phyloP scores from a whole-genome alignment of 2,888 invertebrate species.

The Toxonevra muliebris region DNA sequence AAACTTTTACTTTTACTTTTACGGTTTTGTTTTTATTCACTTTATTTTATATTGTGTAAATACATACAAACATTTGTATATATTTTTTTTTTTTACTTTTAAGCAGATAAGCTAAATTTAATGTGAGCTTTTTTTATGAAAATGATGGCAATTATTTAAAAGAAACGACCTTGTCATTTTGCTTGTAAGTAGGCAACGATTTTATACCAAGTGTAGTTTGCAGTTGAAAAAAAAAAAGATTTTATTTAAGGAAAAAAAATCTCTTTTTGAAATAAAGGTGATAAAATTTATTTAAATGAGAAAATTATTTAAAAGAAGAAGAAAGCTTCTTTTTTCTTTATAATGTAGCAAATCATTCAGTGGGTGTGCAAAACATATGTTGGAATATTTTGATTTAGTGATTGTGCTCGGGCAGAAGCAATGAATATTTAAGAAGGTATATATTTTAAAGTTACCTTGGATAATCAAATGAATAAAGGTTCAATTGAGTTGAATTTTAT shows the following conservation, averaged over 20 bases:
- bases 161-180: constrained; percentile 36
- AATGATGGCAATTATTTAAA: constrained; percentile 42
- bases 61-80: neutral
- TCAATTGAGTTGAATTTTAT: too few species aligned
- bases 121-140: constrained; percentile 36
- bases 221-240: neutral
- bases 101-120: constrained; percentile 36
- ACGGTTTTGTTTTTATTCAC: neutral
- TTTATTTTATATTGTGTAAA: constrained; percentile 9
- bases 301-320: constrained; percentile 7
- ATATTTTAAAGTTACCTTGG: too few species aligned
- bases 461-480: too few species aligned
- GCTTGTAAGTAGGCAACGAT: neutral
- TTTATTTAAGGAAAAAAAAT: too few species aligned
- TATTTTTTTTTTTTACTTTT: constrained; percentile 1
- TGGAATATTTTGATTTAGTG: too few species aligned
- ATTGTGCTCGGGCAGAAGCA: too few species aligned
- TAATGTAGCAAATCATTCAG: too few species aligned
- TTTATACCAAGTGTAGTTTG: neutral
- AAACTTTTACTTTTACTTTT: constrained; percentile 6
- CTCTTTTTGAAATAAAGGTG: constrained; percentile 16
- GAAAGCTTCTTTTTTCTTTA: too few species aligned
- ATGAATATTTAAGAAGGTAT: too few species aligned
- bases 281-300: constrained; percentile 36
- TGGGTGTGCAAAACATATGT: too few species aligned